Base-by-base conservation (phyloP, 2,113 vertebrate genomes). In the Apodemus speciosus region DNA sequence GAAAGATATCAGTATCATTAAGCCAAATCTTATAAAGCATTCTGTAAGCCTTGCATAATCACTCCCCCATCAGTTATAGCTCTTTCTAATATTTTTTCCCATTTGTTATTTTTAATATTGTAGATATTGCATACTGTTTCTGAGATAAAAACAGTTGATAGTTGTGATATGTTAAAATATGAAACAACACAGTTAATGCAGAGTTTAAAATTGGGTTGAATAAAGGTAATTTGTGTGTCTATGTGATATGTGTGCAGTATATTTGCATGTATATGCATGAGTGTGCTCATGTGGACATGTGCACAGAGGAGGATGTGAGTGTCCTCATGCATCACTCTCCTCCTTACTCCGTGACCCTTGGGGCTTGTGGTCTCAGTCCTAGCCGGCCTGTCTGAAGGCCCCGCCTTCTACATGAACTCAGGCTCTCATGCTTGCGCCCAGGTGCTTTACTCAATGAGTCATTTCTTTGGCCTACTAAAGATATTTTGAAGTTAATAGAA, bases 51-150 rank as follows among this genome's bases (percentile, higher is more conserved):
- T 71, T 76, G 35, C 27, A 88, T 85, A 51, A 21, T 93, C 68
- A 77, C 13, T 71, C 38, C 40, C 72, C 38, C 62, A 35, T 60
- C 40, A 21, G 30, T 71, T 51, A 32, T 94, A 75, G 49, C 56
- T 89, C 51, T 77, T 81, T 53, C 20, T n/a, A 85, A 35, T 23
- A 23, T 35, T 43, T 49, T 35, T 53, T 14, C n/a, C 38, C 40
- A 6, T 58, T 81, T 85, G 27, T 58, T 89, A 79, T 79, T 79
- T 94, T 91, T 94, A 85, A 49, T 90, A 73, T 89, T 91, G 11
- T 10, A 40, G 38, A 23, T 53, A n/a, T 90, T 77, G 35, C 25
- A 49, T 91, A 66, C 49, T 77, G n/a, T 51, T 90, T 92, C 72
- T 94, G 56, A 88, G 25, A 84, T 85, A 84, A 92, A 87, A 32